Base-by-base conservation (phyloP, 2,888 invertebrate genomes). In the Crematogaster levior region DNA sequence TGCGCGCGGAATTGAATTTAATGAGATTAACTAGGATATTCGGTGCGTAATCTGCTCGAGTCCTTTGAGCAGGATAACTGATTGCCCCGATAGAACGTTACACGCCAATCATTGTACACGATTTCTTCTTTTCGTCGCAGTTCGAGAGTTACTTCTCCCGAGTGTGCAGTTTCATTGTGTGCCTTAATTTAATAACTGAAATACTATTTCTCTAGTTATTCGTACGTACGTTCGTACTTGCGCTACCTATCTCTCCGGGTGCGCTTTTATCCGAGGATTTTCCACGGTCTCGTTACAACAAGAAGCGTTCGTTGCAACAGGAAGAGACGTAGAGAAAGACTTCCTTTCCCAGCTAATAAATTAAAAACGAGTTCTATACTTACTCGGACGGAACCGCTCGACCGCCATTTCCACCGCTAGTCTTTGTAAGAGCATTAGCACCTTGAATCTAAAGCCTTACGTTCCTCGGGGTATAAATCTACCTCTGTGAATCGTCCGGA, bases 351-450 rank as follows among this genome's bases (percentile, higher is more conserved):
- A 48, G 73, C n/a, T 81, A 79, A 81, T 81, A 75, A 75, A 81
- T 81, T 72, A 72, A 75, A 75, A 75, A 81, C 80, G 80, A 81
- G 75, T 60, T 81, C 80, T 79, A 79, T 79, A 79, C 73, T 81
- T 60, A 48, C 21, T 51, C 40, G 80, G 56, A 74, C 74, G 79
- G 74, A 48, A 77, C 60, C 27, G 37, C 48, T 74, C 79, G 56
- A 81, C 73, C 75, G 77, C 77, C 56, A 81, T 81, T 75, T 75
- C 61, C 80, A 60, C 80, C 37, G 27, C 60, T 48, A 24, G 79
- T n/a, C 60, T 79, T 79, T 79, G 77, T 79, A 70, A 79, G 77
- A 79, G 77, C 72, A 79, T 79, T 79, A 79, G 77, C 77, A 79
- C 77, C 77, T 79, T 70, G 77, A 79, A 79, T 79, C 77, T 70